Evolutionary conservation across 2,888 invertebrate genomes (phyloP).

Genomic region (Unio pictorum): DNA sequence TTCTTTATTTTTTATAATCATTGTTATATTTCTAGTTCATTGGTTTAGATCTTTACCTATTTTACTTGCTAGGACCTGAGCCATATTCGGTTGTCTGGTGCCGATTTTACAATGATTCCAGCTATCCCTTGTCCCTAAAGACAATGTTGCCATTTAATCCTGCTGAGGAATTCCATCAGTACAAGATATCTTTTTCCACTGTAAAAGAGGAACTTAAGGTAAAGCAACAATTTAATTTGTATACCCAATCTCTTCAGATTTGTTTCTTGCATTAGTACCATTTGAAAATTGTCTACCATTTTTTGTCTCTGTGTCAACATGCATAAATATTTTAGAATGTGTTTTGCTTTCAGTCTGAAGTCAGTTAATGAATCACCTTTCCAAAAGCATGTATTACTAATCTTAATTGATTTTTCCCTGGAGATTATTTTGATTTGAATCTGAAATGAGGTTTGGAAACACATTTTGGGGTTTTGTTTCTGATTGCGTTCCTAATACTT

Average conservation of each 20-base stretch:
- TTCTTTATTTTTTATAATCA: not conserved
- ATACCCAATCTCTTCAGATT: not conserved
- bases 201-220: constrained; percentile 17
- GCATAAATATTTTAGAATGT: no score
- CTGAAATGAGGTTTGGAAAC: no score
- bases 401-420: no score
- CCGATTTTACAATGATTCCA: constrained; percentile 17
- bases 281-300: no score
- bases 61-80: constrained; percentile 9
- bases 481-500: no score
- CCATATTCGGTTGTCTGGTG: constrained; percentile 33
- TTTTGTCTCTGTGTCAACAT: no score
- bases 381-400: no score
- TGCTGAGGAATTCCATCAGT: constrained; percentile 20
- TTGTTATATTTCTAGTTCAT: not conserved
- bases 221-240: constrained; percentile 1
- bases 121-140: constrained; percentile 14
- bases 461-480: no score
- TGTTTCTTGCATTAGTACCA: no score
- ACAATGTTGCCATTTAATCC: constrained; percentile 26
- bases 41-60: not conserved
- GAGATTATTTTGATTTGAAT: no score
- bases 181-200: constrained; percentile 21
- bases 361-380: no score
- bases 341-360: no score